Percentiles rank a stretch among this genome's conserved stretches.
Evolutionary conservation across 2,113 vertebrate species (phyloP).

Genomic region (Chionomys nivalis): DNA sequence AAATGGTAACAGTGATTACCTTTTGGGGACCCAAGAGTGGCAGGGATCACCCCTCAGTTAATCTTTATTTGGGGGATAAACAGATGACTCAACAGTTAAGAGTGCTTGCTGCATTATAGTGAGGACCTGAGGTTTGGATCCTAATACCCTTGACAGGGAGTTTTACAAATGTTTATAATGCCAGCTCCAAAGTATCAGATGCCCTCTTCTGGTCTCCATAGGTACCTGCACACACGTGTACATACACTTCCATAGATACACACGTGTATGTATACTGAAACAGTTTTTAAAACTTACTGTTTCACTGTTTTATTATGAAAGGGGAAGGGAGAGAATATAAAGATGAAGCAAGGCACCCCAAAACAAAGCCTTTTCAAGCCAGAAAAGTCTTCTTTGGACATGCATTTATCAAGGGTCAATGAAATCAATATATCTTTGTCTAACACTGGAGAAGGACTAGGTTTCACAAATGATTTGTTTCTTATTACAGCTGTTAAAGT

Average conservation of each 20-base stretch:
- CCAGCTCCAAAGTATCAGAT: not conserved
- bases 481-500: constrained; percentile 23
- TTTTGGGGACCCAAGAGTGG: not conserved
- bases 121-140: not conserved
- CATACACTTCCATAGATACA: not conserved
- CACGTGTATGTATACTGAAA: not conserved
- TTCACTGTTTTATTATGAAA: constrained; percentile 18
- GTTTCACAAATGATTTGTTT: constrained; percentile 31
- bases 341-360: not conserved
- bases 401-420: constrained; percentile 10
- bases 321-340: not conserved
- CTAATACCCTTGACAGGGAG: not conserved
- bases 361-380: not conserved
- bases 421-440: constrained; percentile 19
- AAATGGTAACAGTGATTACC: not conserved
- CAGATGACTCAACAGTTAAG: not conserved
- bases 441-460: not conserved
- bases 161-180: not conserved
- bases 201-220: not conserved
- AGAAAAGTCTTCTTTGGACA: not conserved
- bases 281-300: not conserved
- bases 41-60: not conserved
- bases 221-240: not conserved
- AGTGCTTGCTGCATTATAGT: not conserved
- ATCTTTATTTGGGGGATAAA: not conserved